Evolutionary conservation across 2,797 vertebrate genomes (phyloP), one percentile per base, ranked within the genome.

Genomic region (Trachurus trachurus): DNA sequence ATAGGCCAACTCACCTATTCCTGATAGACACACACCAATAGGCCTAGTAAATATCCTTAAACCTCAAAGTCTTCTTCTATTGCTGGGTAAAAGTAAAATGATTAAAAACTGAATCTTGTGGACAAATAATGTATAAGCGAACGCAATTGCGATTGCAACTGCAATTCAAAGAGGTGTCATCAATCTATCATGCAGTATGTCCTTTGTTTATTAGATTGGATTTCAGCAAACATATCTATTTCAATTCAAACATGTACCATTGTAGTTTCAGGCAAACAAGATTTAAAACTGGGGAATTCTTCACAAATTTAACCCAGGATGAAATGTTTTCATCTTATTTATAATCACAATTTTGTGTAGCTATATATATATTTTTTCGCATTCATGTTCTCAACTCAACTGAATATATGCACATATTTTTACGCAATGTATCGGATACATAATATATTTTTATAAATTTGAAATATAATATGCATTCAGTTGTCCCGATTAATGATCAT

Each of bases 391-490:
- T 42, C 12, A 5, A 49, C 37, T 49, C 3, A 12, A 47, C 9
- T 5, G 26, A 53, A 54, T 22, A 2, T 52, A 21, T 11, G 5
- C 9, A 50, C 17, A 17, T 45, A 0, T 47, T 19, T 47, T 8
- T 19, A 47, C 45, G 19, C 2, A 47, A 47, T 47, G 17, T 19
- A 47, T 47, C 12, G 7, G 6, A 47, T 11, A 54, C 26, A 56
- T 54, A 2, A 22, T 52, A 11, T 26, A 12, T 22, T 12, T 52
- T 21, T 3, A 44, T 44, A 44, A 8, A 57, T 53, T 44, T 13
- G 0, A 67, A 65, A 72, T 37, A 19, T 68, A 56, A 79, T 42
- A 50, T 70, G 9, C 54, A 62, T 79, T 57, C 71, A 64, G 72
- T 54, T 65, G 39, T 65, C 49, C 17, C 45, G 19, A 65, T 62